Percentiles rank a stretch among this genome's conserved stretches.
Conservation (phyloP, 1,140 invertebrate genomes). For the Megalopta genalis region DNA sequence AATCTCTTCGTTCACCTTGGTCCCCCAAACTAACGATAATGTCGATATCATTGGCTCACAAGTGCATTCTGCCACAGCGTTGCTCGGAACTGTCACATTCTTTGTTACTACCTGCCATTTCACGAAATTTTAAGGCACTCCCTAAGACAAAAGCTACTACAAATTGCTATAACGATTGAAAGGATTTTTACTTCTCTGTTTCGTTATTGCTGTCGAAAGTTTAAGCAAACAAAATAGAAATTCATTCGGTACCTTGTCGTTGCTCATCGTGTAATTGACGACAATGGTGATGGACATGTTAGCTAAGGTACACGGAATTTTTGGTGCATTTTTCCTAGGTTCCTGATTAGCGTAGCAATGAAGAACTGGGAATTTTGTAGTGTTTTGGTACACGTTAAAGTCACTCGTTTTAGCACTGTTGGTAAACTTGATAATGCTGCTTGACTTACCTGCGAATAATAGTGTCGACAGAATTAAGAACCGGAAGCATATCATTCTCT, state of each 20-base stretch:
- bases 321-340: background rate
- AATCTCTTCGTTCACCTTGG: background rate
- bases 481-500: too few relatives aligned
- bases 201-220: too few relatives aligned
- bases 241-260: constrained; percentile 28
- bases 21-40: constrained; percentile 4
- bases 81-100: background rate
- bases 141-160: too few relatives aligned
- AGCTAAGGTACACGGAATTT: constrained; percentile 45
- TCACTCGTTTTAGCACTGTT: background rate
- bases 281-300: constrained; percentile 50
- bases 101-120: background rate
- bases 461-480: background rate
- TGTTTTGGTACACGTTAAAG: background rate
- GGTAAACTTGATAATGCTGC: background rate
- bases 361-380: background rate
- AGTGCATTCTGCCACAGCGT: background rate
- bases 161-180: too few relatives aligned
- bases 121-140: too few relatives aligned
- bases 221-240: background rate
- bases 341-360: background rate
- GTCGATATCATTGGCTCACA: background rate
- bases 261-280: constrained; percentile 14
- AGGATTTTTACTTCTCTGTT: too few relatives aligned
- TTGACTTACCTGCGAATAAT: background rate